Evolutionary conservation across 2,797 vertebrate species (phyloP), one percentile per base, ranked within the genome.

Genomic region (Todus mexicanus): DNA sequence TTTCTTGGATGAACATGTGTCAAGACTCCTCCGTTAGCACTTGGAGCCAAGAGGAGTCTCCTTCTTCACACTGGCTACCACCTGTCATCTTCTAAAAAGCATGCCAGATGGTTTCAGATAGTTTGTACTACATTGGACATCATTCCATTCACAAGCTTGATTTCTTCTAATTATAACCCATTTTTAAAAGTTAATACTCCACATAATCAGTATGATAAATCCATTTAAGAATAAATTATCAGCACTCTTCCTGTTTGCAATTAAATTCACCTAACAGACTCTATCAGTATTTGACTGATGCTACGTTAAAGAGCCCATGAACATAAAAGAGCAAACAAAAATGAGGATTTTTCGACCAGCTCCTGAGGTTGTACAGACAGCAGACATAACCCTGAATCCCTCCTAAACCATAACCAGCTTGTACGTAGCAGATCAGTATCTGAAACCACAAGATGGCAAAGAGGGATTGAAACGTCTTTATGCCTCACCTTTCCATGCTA

Each of bases 21-120:
- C 43, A 35, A 31, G 48, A 74, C 43, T 70, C 57, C 60, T 92
- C 54, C 3, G 0, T 6, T 42, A 64, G 68, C 37, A 29, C 38
- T 69, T 81, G 72, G 63, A 94, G 72, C 68, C 68, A 86, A 94
- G 66, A 81, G 74, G 76, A 88, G 61, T 84, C 65, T 91, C 80
- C 60, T 85, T 74, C 73, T 84, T 91, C 83, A 21, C 37, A n/a
- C 57, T 93, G 93, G 91, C 84, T 84, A 53, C 89, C 37, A 25
- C 69, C 89, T 93, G 93, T 91, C 94, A 72, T 50, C 75, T 79
- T 92, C 86, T 85, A 63, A 59, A 91, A 92, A 69, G 57, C 31
- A 25, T 70, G 73, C 84, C 93, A 94, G 84, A 57, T 94, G 97
- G 11, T 27, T 85, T 77, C 79, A 74, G 84, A 83, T 76, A 66